phyloP scores from a whole-genome alignment of 1,140 invertebrate genomes.

The Monochamus saltuarius region DNA sequence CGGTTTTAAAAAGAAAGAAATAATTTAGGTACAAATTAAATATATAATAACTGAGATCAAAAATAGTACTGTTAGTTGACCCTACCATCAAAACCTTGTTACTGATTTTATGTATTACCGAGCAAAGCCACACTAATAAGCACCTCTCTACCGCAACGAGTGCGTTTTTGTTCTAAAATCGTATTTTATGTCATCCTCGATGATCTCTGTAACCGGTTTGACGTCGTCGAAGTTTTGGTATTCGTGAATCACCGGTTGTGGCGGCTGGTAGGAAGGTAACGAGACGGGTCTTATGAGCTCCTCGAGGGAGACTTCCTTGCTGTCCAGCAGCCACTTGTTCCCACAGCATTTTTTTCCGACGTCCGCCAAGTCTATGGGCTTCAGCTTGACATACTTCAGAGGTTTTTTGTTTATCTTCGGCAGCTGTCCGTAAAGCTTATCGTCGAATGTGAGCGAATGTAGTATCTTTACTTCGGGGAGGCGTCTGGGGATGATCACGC shows the following conservation, averaged over 20 bases:
- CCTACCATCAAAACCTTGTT: too few species aligned
- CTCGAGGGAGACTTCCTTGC: not conserved
- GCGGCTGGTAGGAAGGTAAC: not conserved
- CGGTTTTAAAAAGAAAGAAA: too few species aligned
- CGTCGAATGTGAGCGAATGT: not conserved
- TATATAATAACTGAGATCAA: too few species aligned
- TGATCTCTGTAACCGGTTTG: conserved; percentile 46
- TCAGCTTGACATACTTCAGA: conserved; percentile 11
- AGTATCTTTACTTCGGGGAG: not conserved
- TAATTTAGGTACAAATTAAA: too few species aligned
- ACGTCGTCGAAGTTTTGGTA: conserved; percentile 26
- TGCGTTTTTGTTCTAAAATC: conserved; percentile 48
- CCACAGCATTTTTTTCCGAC: conserved; percentile 6
- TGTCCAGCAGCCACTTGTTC: conserved; percentile 1
- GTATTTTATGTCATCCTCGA: conserved; percentile 45
- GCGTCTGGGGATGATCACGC: too few species aligned
- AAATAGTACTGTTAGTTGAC: too few species aligned
- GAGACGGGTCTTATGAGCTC: conserved; percentile 14
- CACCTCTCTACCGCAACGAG: conserved; percentile 18
- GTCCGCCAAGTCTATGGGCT: not conserved
- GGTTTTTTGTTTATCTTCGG: conserved; percentile 24
- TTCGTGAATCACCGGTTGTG: not conserved
- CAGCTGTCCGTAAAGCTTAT: conserved; percentile 18
- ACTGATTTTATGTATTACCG: too few species aligned
- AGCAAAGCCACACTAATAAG: not conserved